Conservation (phyloP, 2,888 invertebrate genomes). For the Nomada goodeniana region DNA sequence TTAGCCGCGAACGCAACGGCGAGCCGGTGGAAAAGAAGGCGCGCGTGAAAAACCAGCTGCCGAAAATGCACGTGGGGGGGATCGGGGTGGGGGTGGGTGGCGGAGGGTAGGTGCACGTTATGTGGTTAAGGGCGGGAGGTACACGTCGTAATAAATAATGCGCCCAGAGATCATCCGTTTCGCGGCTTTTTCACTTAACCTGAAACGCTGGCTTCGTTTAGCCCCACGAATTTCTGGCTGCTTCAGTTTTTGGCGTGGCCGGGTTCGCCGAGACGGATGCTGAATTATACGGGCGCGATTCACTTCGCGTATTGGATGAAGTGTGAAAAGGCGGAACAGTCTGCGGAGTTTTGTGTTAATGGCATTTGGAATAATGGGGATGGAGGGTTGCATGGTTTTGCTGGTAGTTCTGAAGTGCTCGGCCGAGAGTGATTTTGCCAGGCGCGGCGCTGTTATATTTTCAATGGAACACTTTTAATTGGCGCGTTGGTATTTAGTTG, state of each 20-base stretch:
- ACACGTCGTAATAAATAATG: slow-evolving; percentile 36
- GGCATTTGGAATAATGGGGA: neutral
- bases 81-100: no score
- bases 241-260: neutral
- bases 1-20: neutral
- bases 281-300: slow-evolving; percentile 6
- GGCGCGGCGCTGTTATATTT: no score
- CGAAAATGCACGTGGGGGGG: slow-evolving; percentile 11
- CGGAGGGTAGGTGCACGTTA: neutral
- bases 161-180: slow-evolving; percentile 18
- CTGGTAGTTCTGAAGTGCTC: no score
- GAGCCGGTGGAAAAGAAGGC: neutral
- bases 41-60: slow-evolving; percentile 30
- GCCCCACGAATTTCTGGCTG: neutral
- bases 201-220: slow-evolving; percentile 14
- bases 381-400: neutral
- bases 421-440: no score
- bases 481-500: no score
- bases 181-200: neutral
- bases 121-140: neutral
- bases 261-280: neutral
- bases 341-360: neutral
- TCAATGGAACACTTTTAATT: no score
- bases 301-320: slow-evolving; percentile 1
- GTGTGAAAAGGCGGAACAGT: neutral